Conservation (phyloP, 2,888 invertebrate genomes). For the Helobdella robusta region DNA sequence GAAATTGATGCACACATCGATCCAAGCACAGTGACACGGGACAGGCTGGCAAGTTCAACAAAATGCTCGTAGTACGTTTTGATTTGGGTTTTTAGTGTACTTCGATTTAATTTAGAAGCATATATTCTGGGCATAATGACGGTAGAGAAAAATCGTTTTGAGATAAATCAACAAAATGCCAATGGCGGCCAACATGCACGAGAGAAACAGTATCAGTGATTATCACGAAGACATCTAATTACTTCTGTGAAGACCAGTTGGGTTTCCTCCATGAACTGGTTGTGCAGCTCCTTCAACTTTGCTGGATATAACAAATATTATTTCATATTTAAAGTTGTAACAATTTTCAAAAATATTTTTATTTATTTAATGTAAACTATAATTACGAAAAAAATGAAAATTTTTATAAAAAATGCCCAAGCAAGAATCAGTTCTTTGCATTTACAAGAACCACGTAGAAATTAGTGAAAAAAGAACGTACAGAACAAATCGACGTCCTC, state of each 20-base stretch:
- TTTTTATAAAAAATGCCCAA: not conserved
- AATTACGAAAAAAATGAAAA: not conserved
- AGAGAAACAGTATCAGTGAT: too few relatives aligned
- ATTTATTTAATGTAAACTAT: not conserved
- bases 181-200: too few relatives aligned
- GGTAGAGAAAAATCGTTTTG: too few relatives aligned
- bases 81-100: too few relatives aligned
- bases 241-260: slow-evolving; percentile 44
- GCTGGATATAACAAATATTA: slow-evolving; percentile 35
- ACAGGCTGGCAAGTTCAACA: too few relatives aligned
- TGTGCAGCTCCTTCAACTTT: slow-evolving; percentile 45
- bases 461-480: slow-evolving; percentile 28
- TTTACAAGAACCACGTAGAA: not conserved
- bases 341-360: not conserved
- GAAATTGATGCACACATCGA: too few relatives aligned
- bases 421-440: not conserved
- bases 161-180: too few relatives aligned
- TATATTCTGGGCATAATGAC: too few relatives aligned
- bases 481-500: slow-evolving; percentile 40
- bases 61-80: too few relatives aligned
- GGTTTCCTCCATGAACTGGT: slow-evolving; percentile 45
- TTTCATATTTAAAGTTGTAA: not conserved
- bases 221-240: too few relatives aligned
- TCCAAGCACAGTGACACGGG: too few relatives aligned
- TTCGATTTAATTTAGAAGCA: too few relatives aligned